Evolutionary conservation across 92 coral and sea anemone species (phyloP), one percentile per base, ranked within the genome.

Genomic region (Zoanthus sansibaricus): DNA sequence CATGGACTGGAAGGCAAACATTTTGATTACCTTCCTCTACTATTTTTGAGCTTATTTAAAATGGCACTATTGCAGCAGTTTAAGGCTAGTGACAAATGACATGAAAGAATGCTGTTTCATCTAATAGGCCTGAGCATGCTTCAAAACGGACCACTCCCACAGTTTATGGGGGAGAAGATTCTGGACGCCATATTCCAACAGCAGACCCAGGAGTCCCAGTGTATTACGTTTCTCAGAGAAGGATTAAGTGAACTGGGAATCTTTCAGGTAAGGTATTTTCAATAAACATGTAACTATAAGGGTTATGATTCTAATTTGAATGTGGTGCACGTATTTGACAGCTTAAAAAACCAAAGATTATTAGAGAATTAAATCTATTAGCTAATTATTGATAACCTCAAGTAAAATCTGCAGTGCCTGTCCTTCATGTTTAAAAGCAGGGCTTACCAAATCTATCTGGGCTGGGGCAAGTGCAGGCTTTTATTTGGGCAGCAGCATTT

Each of bases 141-240:
- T 55, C 83, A 76, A 48, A 86, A 86, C 71, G 89, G 83, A 25
- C 78, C 78, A 77, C 89, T 86, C 55, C 76, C 89, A 74, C 89
- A 86, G 83, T 86, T 86, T 86, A 62, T 86, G 55, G 59, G 83
- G 64, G 83, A 62, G 33, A 66, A 64, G 20, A 61, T 86, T 73
- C 78, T 62, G 62, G 56, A 77, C 20, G 83, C 72, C 31, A 66
- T 86, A 20, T 76, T 86, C 71, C 49, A 75, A 61, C 49, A 72
- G 72, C 76, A 84, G 68, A 84, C 31, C 37, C 73, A 30, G 73
- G 52, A 64, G 68, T 84, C 73, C 44, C 88, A 20, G 52, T 84
- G 88, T 44, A 49, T 84, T 21, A 79, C 66, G 15, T 56, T 55
- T 59, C 77, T 77, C 31, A 77, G 83, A 66, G 71, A 75, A 73